Conservation (phyloP, 2,113 vertebrate species). For the Erinaceus europaeus region DNA sequence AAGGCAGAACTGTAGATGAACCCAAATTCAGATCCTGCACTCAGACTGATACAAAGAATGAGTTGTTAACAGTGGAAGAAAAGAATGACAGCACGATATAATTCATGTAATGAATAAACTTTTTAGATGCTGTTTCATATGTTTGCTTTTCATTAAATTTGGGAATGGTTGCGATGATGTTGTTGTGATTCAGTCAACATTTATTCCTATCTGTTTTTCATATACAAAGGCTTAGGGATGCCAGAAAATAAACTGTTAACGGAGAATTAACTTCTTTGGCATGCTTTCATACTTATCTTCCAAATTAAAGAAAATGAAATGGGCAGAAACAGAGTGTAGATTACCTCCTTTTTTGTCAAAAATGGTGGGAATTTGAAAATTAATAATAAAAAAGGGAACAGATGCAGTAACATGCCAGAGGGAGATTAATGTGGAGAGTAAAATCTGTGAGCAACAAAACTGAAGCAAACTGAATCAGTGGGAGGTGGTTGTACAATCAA, state of each 20-base stretch:
- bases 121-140: slow-evolving; percentile 77
- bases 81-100: slow-evolving; percentile 55
- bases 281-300: slow-evolving; percentile 86
- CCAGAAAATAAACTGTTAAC: slow-evolving; percentile 90
- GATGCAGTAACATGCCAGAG: slow-evolving; percentile 99
- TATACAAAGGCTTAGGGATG: slow-evolving; percentile 84
- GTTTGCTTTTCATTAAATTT: slow-evolving; percentile 86
- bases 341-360: slow-evolving; percentile 91
- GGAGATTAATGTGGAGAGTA: slow-evolving; percentile 96
- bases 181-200: slow-evolving; percentile 83
- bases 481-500: slow-evolving; percentile 99
- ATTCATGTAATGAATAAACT: slow-evolving; percentile 79
- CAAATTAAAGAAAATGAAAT: slow-evolving; percentile 92
- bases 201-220: slow-evolving; percentile 85
- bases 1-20: neutral
- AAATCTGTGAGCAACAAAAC: slow-evolving; percentile 99
- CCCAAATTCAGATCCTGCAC: slow-evolving; percentile 49
- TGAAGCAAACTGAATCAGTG: slow-evolving; percentile 98
- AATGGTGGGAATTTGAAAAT: slow-evolving; percentile 97
- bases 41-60: slow-evolving; percentile 53
- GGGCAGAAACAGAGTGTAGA: slow-evolving; percentile 89
- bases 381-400: slow-evolving; percentile 99
- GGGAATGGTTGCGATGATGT: slow-evolving; percentile 66
- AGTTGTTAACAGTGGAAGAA: slow-evolving; percentile 64
- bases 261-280: slow-evolving; percentile 90